A percentile compares a stretch with the other conserved stretches of the same genome.
phyloP scores from a whole-genome alignment of 2,113 vertebrate genomes.

The Neoarius graeffei region DNA sequence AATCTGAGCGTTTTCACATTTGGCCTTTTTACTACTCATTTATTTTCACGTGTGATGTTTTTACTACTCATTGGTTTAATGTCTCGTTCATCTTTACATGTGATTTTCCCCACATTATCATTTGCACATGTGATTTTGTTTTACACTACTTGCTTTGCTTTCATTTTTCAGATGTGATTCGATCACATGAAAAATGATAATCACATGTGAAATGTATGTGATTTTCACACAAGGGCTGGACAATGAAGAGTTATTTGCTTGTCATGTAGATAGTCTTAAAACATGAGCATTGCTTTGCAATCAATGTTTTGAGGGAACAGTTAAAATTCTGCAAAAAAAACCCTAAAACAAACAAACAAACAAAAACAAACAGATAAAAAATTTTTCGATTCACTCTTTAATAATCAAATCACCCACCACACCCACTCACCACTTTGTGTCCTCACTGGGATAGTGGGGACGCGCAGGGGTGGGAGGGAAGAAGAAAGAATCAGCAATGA shows the following conservation, averaged over 20 bases:
- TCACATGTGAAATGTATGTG: background rate
- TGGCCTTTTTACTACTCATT: no score
- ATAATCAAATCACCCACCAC: background rate
- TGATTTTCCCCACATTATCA: background rate
- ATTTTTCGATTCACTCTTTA: background rate
- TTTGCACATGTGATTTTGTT: background rate
- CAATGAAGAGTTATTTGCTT: no score
- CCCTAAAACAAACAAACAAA: no score
- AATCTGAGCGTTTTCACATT: no score
- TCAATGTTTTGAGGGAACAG: background rate
- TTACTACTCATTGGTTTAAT: no score
- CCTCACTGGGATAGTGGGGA: slow-evolving; percentile 28
- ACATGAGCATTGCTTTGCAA: background rate
- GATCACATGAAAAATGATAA: background rate
- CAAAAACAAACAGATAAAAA: background rate
- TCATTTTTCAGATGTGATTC: background rate
- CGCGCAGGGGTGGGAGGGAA: slow-evolving; percentile 10
- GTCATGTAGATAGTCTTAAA: background rate
- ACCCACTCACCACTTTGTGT: slow-evolving; percentile 24
- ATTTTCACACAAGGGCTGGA: background rate
- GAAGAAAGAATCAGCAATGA: background rate
- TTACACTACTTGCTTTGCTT: background rate
- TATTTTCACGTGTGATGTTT: background rate
- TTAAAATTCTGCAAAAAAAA: background rate
- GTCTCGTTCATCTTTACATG: no score